Evolutionary conservation across 2,888 invertebrate species (phyloP).

Genomic region (Sinopyrophorus schimmeli): DNA sequence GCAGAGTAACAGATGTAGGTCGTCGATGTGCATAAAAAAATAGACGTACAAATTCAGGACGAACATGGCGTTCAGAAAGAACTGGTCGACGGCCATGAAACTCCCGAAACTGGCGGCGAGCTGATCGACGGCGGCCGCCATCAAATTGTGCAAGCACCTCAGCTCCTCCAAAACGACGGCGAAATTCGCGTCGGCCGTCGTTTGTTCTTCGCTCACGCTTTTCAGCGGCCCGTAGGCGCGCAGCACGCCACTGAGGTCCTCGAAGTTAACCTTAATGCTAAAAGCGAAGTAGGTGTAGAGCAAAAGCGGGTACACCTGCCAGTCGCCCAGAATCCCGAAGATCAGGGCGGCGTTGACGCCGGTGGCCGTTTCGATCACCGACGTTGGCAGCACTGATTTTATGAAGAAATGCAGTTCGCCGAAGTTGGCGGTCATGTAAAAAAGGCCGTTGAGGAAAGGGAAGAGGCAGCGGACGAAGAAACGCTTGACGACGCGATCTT

Average conservation of each 20-base stretch:
- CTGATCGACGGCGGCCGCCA: slow-evolving; percentile 34
- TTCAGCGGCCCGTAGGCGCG: slow-evolving; percentile 15
- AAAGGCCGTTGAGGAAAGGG: slow-evolving; percentile 3
- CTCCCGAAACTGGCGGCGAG: slow-evolving; percentile 38
- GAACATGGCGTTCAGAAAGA: slow-evolving; percentile 36
- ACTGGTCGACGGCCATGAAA: slow-evolving; percentile 39
- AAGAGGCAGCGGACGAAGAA: slow-evolving; percentile 3
- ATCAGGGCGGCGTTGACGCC: slow-evolving; percentile 23
- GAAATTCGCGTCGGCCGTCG: slow-evolving; percentile 27
- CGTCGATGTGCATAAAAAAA: slow-evolving; percentile 20
- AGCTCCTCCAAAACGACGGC: slow-evolving; percentile 29
- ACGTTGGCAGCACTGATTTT: neutral
- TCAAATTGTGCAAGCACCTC: slow-evolving; percentile 36
- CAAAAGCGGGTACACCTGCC: slow-evolving; percentile 39
- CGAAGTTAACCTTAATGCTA: slow-evolving; percentile 31
- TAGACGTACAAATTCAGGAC: slow-evolving; percentile 36
- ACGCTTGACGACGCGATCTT: neutral
- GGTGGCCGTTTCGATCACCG: neutral
- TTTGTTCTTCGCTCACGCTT: slow-evolving; percentile 21
- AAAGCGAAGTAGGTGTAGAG: slow-evolving; percentile 37
- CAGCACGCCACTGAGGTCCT: slow-evolving; percentile 32
- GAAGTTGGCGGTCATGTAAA: slow-evolving; percentile 1
- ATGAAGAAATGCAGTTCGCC: slow-evolving; percentile 9
- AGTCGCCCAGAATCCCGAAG: slow-evolving; percentile 37
- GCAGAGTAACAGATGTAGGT: slow-evolving; percentile 31